Evolutionary conservation across 2,888 invertebrate genomes (phyloP), one percentile per base, ranked within the genome.

Genomic region (Alitta virens): DNA sequence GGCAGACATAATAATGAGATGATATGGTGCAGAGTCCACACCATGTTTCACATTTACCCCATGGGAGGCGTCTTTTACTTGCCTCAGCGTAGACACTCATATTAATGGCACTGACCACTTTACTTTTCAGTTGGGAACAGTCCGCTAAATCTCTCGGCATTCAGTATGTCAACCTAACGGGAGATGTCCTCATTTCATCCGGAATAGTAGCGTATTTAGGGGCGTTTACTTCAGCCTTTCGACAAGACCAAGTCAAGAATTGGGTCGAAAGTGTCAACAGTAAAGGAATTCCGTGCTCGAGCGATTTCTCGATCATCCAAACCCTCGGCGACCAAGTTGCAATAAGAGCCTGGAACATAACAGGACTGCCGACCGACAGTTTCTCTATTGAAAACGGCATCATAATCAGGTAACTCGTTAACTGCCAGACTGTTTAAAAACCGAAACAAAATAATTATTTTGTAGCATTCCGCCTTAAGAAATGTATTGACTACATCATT

Each of bases 261-360:
- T 96, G 95, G 96, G 86, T 90, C 0, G 78, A 85, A 42, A 86
- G 87, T 24, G 89, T 93, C 50, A 86, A 86, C 26, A 85, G 86
- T 2, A 87, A 87, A 61, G 87, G 89, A 0, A 87, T 97, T 5
- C 88, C 90, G 1, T 93, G 92, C 76, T 89, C 89, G 0, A 78
- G 82, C 0, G 86, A 91, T 76, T 96, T 90, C 82, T 89, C 90
- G 68, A 82, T 97, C 40, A 73, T 80, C 54, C 64, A 66, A 21
- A 82, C 80, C 3, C 74, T 84, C 1, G 84, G 83, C 26, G 82
- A 83, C 16, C 78, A 79, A 1, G 82, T 83, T 7, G 75, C 76
- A 64, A 84, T 83, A 63, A 72, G 82, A 27, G 74, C 78, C n/a
- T 84, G 84, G 84, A 83, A 82, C 68, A 83, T 83, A 60, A 73